phyloP scores from a whole-genome alignment of 2,113 vertebrate species.

The Todiramphus chloris region DNA sequence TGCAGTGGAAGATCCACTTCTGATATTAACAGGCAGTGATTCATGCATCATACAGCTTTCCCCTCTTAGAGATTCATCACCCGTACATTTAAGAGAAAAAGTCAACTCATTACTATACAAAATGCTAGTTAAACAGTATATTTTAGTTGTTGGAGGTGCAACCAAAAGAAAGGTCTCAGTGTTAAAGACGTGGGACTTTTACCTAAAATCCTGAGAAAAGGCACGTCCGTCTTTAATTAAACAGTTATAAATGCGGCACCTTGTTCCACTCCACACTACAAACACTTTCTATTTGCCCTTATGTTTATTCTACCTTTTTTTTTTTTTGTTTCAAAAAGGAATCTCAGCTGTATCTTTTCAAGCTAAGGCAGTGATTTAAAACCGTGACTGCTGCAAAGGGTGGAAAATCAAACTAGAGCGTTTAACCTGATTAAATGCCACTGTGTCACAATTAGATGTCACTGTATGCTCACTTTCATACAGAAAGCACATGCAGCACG shows the following conservation, averaged over 20 bases:
- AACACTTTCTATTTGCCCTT: neutral
- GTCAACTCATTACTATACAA: neutral
- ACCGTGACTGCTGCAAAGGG: neutral
- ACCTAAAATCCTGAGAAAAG: neutral
- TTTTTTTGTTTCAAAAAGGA: neutral
- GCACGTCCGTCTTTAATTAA: neutral
- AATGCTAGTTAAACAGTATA: neutral
- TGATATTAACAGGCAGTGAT: neutral
- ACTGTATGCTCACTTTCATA: neutral
- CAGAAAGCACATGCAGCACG: neutral
- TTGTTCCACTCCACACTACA: neutral
- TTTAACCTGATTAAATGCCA: conserved; percentile 9
- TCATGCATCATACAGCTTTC: neutral
- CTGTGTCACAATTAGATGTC: conserved; percentile 50
- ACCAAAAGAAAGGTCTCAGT: neutral
- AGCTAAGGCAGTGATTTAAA: neutral
- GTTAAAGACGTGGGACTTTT: neutral
- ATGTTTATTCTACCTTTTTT: neutral
- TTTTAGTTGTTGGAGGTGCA: neutral
- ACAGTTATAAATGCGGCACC: neutral
- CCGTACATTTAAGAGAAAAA: neutral
- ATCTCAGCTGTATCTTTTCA: neutral
- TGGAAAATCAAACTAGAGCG: neutral
- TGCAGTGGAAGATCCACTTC: neutral
- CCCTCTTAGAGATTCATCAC: neutral